phyloP scores from a whole-genome alignment of 2,888 invertebrate species.

The Dendrolimus houi region DNA sequence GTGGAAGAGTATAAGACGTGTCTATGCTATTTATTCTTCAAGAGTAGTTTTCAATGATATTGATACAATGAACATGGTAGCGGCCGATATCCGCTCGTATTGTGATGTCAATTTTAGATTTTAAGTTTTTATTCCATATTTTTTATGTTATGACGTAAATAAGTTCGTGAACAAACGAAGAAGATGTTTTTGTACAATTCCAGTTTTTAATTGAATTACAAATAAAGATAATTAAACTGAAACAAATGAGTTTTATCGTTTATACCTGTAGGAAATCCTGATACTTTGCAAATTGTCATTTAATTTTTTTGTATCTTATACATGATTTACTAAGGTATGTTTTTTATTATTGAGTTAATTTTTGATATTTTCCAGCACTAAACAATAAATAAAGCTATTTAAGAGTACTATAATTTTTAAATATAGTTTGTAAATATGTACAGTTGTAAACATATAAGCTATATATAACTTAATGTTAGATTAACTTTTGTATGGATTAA shows the following conservation, averaged over 20 bases:
- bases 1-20: no score
- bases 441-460: constrained; percentile 16
- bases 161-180: neutral
- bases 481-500: constrained; percentile 56
- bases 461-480: constrained; percentile 28
- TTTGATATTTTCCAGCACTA: neutral
- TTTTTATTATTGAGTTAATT: neutral
- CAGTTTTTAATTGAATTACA: neutral
- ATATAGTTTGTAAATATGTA: constrained; percentile 59
- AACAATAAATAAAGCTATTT: neutral
- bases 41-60: neutral
- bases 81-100: constrained; percentile 1
- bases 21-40: no score
- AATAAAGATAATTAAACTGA: neutral
- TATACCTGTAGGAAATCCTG: no score
- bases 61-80: neutral
- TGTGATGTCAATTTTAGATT: constrained; percentile 3
- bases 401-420: neutral
- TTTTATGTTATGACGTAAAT: neutral
- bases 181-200: neutral
- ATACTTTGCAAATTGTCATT: no score
- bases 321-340: neutral
- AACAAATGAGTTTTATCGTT: neutral
- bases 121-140: constrained; percentile 1
- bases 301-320: no score